These are phyloP conservation scores for Euura saliciscinereae DNA, from an alignment of 1,140 invertebrate species.

Conservation along the genomic window DNA sequence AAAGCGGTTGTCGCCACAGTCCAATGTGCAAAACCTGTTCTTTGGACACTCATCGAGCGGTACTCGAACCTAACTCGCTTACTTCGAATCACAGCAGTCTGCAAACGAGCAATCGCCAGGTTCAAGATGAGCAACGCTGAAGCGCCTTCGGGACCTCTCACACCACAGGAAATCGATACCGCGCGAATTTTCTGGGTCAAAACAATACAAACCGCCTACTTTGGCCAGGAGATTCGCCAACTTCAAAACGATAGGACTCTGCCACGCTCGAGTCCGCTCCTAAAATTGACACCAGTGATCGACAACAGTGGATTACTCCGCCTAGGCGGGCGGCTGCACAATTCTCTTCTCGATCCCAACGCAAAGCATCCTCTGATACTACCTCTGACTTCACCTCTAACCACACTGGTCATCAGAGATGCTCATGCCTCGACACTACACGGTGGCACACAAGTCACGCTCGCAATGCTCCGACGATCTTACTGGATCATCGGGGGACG, in stretches of 20 bases:
- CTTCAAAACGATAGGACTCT: neutral
- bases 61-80: neutral
- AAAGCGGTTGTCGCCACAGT: no score
- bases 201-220: neutral
- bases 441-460: conserved; percentile 39
- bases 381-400: conserved; percentile 19
- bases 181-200: neutral
- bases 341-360: conserved; percentile 17
- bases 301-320: conserved; percentile 22
- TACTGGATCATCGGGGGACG: conserved; percentile 33
- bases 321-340: conserved; percentile 26
- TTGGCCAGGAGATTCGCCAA: neutral
- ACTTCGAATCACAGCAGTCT: neutral
- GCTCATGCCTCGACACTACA: conserved; percentile 40
- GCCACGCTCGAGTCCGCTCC: neutral
- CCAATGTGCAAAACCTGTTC: no score
- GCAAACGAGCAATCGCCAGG: neutral
- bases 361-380: conserved; percentile 29
- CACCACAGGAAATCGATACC: neutral
- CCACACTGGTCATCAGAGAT: conserved; percentile 33
- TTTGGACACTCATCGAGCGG: neutral
- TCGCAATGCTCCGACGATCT: conserved; percentile 24
- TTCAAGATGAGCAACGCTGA: neutral
- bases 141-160: neutral
- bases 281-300: conserved; percentile 14